Conservation (phyloP, 2,888 invertebrate species). For the Lysandra coridon region DNA sequence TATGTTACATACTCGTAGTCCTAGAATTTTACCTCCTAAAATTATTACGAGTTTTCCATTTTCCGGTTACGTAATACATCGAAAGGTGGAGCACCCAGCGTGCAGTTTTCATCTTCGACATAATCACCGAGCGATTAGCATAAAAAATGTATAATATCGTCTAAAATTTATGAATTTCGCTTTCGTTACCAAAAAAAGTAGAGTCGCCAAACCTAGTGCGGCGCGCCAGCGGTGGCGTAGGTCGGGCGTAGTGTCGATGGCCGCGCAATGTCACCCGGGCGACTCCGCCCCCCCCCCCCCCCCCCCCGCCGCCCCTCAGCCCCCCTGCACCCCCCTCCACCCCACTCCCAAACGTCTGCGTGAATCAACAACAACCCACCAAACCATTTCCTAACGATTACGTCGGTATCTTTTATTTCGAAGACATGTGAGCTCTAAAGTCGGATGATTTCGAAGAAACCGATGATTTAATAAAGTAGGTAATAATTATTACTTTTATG, state of each 20-base stretch:
- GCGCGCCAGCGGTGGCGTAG: constrained; percentile 63
- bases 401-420: constrained; percentile 47
- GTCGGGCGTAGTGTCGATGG: constrained; percentile 73
- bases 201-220: constrained; percentile 57
- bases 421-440: neutral
- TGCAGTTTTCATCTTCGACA: neutral
- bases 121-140: neutral
- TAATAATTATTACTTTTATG: neutral
- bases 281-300: constrained; percentile 45
- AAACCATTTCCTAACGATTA: constrained; percentile 65
- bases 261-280: constrained; percentile 76
- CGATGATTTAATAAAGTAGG: neutral
- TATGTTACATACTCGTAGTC: neutral
- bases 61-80: neutral
- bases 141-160: neutral
- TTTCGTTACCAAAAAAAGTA: constrained; percentile 33
- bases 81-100: neutral
- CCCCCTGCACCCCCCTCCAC: constrained; percentile 43
- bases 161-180: neutral
- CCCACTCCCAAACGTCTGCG: constrained; percentile 44
- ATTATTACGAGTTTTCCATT: neutral
- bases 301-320: too few species aligned
- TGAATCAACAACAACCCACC: constrained; percentile 51
- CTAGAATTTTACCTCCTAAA: neutral
- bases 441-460: neutral